phyloP scores from a whole-genome alignment of 2,888 invertebrate species.

The Caenorhabditis virilis region DNA sequence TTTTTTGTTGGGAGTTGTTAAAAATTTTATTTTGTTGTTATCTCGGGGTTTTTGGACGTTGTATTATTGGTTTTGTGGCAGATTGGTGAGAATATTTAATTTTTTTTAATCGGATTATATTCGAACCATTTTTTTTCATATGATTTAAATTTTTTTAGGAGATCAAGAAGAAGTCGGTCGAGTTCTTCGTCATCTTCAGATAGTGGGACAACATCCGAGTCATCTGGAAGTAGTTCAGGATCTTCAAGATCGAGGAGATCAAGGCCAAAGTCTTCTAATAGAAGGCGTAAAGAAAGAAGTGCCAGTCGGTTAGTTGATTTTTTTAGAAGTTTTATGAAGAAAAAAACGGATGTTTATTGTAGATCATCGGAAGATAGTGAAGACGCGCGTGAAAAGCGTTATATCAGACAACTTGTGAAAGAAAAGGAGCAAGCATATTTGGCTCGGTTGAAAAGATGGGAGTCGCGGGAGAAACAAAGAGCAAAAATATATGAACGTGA shows the following conservation, averaged over 20 bases:
- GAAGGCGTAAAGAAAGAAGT: slow-evolving; percentile 23
- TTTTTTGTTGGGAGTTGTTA: too few species aligned
- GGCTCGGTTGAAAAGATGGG: slow-evolving; percentile 76
- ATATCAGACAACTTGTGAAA: slow-evolving; percentile 42
- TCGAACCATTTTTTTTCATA: too few species aligned
- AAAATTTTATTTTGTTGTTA: too few species aligned
- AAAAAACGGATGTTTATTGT: slow-evolving; percentile 1
- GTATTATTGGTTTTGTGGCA: too few species aligned
- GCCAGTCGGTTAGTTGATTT: slow-evolving; percentile 6
- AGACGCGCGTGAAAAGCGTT: slow-evolving; percentile 49
- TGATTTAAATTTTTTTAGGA: slow-evolving; percentile 10
- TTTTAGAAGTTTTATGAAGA: too few species aligned
- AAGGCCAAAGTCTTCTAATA: slow-evolving; percentile 23
- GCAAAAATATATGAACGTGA: slow-evolving; percentile 82
- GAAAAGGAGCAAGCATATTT: slow-evolving; percentile 60
- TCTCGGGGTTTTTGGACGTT: too few species aligned
- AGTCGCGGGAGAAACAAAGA: slow-evolving; percentile 82
- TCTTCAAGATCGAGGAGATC: slow-evolving; percentile 24
- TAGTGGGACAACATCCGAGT: slow-evolving; percentile 6
- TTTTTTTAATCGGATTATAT: too few species aligned
- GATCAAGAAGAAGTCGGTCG: slow-evolving; percentile 28
- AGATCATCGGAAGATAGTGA: slow-evolving; percentile 55
- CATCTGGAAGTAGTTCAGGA: slow-evolving; percentile 12
- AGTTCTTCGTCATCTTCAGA: slow-evolving; percentile 26
- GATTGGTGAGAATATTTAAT: too few species aligned